Percentiles rank a stretch among this genome's conserved stretches.
phyloP scores from a whole-genome alignment of 1,140 invertebrate species.

The Hesperophylax magnus region DNA sequence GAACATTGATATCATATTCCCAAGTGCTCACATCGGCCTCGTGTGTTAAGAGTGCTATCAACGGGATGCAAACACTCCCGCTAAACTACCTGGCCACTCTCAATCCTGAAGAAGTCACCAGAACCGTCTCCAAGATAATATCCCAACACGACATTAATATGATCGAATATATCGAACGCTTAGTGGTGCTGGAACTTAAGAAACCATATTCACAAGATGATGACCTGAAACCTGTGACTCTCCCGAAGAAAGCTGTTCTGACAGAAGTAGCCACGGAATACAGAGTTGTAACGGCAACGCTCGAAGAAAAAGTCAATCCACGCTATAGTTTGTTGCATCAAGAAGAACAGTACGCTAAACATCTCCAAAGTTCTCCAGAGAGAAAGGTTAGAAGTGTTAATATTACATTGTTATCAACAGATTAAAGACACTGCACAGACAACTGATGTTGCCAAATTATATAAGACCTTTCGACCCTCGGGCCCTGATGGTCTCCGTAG shows the following conservation, averaged over 20 bases:
- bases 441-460: too few relatives aligned
- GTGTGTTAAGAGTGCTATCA: background rate
- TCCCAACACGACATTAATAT: background rate
- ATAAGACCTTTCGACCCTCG: too few relatives aligned
- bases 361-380: too few relatives aligned
- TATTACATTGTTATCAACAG: too few relatives aligned
- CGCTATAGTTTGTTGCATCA: too few relatives aligned
- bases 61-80: background rate
- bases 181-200: background rate
- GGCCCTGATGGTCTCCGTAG: too few relatives aligned
- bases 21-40: conserved; percentile 5
- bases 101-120: background rate
- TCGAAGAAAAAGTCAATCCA: too few relatives aligned
- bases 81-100: background rate
- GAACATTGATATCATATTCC: background rate
- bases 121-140: background rate
- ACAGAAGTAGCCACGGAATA: background rate
- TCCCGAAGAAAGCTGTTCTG: background rate
- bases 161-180: background rate
- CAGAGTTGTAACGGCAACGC: background rate
- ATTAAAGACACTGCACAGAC: too few relatives aligned
- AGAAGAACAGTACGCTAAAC: too few relatives aligned
- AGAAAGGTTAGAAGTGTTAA: too few relatives aligned
- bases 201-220: background rate
- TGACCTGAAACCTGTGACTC: background rate